Conservation (phyloP, 2,797 vertebrate genomes). For the Chlorospingus flavigularis region DNA sequence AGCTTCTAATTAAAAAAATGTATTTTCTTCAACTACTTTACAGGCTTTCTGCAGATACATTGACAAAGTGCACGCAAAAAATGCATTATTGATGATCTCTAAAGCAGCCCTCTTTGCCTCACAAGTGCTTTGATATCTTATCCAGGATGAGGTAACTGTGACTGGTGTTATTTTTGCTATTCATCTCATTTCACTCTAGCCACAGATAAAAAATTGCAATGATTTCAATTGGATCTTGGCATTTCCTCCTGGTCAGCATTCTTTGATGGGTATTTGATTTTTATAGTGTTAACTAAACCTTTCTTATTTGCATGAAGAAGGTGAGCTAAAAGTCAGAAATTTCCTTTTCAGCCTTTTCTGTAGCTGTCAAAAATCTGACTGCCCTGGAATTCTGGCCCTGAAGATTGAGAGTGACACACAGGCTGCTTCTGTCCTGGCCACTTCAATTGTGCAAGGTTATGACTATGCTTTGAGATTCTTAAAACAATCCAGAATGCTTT, state of each 20-base stretch:
- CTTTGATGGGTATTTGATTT: not conserved
- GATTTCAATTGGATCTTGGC: not conserved
- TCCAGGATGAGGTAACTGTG: not conserved
- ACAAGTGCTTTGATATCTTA: not conserved
- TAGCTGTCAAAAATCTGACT: not conserved
- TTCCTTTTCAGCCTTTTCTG: not conserved
- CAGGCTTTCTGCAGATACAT: not conserved
- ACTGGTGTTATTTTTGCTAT: not conserved
- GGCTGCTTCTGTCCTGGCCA: not conserved
- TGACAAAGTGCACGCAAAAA: accelerated
- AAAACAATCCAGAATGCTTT: not conserved
- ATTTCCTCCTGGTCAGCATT: not conserved
- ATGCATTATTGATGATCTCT: not conserved
- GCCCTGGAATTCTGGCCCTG: not conserved
- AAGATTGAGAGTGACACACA: not conserved
- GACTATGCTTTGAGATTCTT: not conserved
- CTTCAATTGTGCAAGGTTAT: not conserved
- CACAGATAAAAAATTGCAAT: not conserved
- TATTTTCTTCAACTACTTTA: not conserved
- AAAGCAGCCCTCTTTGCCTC: not conserved
- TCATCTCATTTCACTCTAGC: not conserved
- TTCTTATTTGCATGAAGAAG: not conserved
- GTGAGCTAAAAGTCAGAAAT: not conserved
- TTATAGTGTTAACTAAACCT: not conserved
- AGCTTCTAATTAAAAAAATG: not conserved